These are phyloP conservation scores for Cardiocondyla obscurior DNA, from an alignment of 1,140 invertebrate species.

Conservation along the genomic window DNA sequence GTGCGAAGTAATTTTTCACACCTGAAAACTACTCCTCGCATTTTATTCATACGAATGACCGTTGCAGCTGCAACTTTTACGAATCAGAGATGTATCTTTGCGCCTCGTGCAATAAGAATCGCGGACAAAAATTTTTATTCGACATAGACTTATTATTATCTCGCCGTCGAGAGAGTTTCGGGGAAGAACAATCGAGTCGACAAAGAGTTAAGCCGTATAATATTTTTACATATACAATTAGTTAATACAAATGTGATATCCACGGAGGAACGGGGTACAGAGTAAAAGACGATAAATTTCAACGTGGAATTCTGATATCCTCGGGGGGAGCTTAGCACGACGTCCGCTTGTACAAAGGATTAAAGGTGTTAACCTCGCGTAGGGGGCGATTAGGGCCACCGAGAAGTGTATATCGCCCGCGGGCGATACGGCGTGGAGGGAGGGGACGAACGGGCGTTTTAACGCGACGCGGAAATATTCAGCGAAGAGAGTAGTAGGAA, in stretches of 20 bases:
- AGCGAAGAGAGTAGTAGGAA: constrained; percentile 30
- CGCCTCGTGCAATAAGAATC: neutral
- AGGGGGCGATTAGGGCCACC: constrained; percentile 51
- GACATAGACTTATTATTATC: neutral
- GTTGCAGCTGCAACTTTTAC: constrained; percentile 20
- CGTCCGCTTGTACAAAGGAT: constrained; percentile 54
- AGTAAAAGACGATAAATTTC: constrained; percentile 30
- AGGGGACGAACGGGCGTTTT: constrained; percentile 12
- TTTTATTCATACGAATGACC: constrained; percentile 25
- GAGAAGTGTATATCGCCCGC: constrained; percentile 52
- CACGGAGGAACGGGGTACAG: neutral
- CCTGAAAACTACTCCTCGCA: constrained; percentile 28
- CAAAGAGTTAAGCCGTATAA: neutral
- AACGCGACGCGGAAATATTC: constrained; percentile 41
- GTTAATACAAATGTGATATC: neutral
- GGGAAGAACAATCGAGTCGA: neutral
- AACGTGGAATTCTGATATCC: constrained; percentile 53
- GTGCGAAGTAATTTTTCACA: constrained; percentile 45
- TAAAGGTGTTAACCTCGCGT: constrained; percentile 55
- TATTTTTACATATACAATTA: constrained; percentile 13
- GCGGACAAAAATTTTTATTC: too few relatives aligned
- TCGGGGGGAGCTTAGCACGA: constrained; percentile 38
- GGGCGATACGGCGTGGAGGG: constrained; percentile 25
- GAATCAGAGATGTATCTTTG: constrained; percentile 3
- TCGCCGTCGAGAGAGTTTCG: neutral